Conservation (phyloP, 2,797 vertebrate species). For the Lutjanus argentimaculatus region DNA sequence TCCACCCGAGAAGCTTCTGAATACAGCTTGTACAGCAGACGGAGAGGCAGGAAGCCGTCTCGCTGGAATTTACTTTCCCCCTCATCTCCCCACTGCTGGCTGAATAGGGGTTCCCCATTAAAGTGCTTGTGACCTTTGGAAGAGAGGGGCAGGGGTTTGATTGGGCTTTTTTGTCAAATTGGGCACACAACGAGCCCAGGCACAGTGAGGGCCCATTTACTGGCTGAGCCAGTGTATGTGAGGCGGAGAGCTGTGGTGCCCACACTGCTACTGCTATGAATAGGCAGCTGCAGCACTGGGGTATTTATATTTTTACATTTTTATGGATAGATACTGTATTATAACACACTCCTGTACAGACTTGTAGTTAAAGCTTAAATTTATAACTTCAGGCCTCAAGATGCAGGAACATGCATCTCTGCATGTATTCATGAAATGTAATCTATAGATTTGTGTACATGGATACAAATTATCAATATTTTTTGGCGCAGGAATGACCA, state of each 20-base stretch:
- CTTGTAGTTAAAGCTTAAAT: background rate
- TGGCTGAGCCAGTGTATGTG: slow-evolving; percentile 44
- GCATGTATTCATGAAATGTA: too few relatives aligned
- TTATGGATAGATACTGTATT: background rate
- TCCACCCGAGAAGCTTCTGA: slow-evolving; percentile 63
- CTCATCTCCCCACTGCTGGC: slow-evolving; percentile 39
- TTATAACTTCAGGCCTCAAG: background rate
- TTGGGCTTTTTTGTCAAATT: slow-evolving; percentile 57
- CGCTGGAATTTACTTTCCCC: slow-evolving; percentile 50
- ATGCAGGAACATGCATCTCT: background rate
- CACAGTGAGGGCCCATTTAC: slow-evolving; percentile 63
- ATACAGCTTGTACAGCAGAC: slow-evolving; percentile 22
- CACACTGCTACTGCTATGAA: slow-evolving; percentile 30
- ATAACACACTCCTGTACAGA: background rate
- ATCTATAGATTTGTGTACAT: too few relatives aligned
- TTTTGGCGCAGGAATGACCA: too few relatives aligned
- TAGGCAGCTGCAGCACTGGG: slow-evolving; percentile 24
- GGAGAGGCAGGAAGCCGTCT: slow-evolving; percentile 50
- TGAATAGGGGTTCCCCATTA: slow-evolving; percentile 53
- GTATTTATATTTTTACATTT: slow-evolving; percentile 23
- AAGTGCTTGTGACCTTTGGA: slow-evolving; percentile 75
- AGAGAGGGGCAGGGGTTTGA: slow-evolving; percentile 65
- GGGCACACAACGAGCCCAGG: slow-evolving; percentile 52
- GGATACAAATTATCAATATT: too few relatives aligned
- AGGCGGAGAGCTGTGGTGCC: slow-evolving; percentile 45